These are phyloP conservation scores for Tipula lateralis DNA, from an alignment of 2,888 invertebrate genomes.

Conservation along the genomic window DNA sequence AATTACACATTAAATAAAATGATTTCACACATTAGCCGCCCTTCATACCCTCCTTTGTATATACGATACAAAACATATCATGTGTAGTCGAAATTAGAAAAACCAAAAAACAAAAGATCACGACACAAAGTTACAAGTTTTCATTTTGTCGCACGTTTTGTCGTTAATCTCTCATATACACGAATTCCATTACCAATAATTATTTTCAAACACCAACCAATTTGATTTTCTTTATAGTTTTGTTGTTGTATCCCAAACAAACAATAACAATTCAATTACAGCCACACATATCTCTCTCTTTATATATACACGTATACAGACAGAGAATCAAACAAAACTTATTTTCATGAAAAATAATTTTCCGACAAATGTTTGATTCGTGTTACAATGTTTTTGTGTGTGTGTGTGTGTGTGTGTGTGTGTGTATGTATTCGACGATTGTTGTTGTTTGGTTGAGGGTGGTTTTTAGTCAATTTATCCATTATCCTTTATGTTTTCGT, in stretches of 20 bases:
- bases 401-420: background rate
- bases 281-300: background rate
- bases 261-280: constrained; percentile 24
- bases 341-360: constrained; percentile 24
- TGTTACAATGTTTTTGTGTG: background rate
- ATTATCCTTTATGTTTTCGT: background rate
- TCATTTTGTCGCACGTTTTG: constrained; percentile 19
- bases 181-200: constrained; percentile 1
- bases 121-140: background rate
- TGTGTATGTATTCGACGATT: too few relatives aligned
- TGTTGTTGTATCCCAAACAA: background rate
- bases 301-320: background rate
- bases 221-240: background rate
- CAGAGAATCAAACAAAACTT: constrained; percentile 6
- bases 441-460: background rate
- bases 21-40: background rate
- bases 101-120: background rate
- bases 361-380: constrained; percentile 24
- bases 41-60: background rate
- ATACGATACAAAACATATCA: background rate
- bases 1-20: background rate
- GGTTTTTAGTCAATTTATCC: constrained; percentile 11
- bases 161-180: background rate
- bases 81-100: background rate
- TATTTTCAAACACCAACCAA: background rate